Conservation (phyloP, 2,888 invertebrate genomes). For the Mimumesa dahlbomi region DNA sequence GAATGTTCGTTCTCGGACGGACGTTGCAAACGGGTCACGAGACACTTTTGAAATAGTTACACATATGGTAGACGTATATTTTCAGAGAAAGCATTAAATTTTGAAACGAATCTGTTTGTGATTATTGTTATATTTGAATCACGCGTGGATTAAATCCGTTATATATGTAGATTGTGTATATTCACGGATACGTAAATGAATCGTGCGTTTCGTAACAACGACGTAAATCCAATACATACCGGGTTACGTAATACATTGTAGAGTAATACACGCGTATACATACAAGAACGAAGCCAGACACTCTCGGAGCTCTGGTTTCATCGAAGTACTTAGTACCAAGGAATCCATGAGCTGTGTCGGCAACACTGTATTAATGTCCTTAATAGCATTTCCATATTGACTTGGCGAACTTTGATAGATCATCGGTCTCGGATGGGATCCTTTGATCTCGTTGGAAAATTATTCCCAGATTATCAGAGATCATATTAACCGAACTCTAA, state of each 20-base stretch:
- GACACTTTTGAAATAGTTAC: no score
- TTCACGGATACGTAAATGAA: neutral
- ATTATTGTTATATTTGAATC: no score
- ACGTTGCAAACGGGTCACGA: no score
- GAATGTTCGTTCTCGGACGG: no score
- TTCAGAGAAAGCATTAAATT: no score
- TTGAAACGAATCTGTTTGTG: no score
- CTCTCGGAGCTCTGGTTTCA: neutral
- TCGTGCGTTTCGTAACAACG: conserved; percentile 6
- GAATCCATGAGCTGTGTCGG: neutral
- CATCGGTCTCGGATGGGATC: neutral
- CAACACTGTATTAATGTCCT: conserved; percentile 6
- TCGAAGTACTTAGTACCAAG: neutral
- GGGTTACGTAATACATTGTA: neutral
- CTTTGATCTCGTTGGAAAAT: conserved; percentile 18
- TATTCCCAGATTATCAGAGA: no score
- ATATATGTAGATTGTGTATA: neutral
- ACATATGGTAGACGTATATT: no score
- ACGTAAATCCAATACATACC: conserved; percentile 5
- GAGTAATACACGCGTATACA: neutral
- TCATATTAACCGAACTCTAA: no score
- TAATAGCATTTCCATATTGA: conserved; percentile 3
- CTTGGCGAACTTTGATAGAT: conserved; percentile 1
- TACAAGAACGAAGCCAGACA: conserved; percentile 6
- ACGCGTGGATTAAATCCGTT: no score